Evolutionary conservation across 2,797 vertebrate genomes (phyloP).

Genomic region (Acipenser transmontanus): DNA sequence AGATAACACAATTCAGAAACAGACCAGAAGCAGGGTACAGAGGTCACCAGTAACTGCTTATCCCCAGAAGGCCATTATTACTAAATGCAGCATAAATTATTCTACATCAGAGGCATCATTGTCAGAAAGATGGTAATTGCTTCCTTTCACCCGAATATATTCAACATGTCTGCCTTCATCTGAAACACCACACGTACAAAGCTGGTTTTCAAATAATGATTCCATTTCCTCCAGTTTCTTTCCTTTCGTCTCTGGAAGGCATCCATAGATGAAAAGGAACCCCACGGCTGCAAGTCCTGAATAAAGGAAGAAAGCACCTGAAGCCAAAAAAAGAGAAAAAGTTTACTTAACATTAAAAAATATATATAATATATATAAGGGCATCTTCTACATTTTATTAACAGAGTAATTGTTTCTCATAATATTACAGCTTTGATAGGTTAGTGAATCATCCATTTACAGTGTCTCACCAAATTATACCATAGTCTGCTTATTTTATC

Average conservation of each 20-base stretch:
- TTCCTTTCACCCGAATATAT: slow-evolving; percentile 97
- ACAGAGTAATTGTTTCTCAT: no score
- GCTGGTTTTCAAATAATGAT: slow-evolving; percentile 82
- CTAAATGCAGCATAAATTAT: slow-evolving; percentile 53
- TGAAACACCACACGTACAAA: slow-evolving; percentile 83
- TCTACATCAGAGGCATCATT: slow-evolving; percentile 96
- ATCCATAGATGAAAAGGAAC: slow-evolving; percentile 84
- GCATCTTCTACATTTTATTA: no score
- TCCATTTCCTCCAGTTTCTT: slow-evolving; percentile 94
- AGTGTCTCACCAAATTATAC: no score
- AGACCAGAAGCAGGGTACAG: slow-evolving; percentile 63
- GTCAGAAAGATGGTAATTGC: slow-evolving; percentile 98
- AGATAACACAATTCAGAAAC: slow-evolving; percentile 50
- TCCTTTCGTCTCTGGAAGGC: slow-evolving; percentile 93
- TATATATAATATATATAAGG: no score
- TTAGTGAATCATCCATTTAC: no score
- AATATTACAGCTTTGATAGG: no score
- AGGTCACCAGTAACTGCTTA: slow-evolving; percentile 55
- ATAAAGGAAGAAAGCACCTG: slow-evolving; percentile 95
- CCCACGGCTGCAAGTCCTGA: slow-evolving; percentile 79
- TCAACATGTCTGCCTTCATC: slow-evolving; percentile 93
- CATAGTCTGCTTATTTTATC: no score
- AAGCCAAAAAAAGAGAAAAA: slow-evolving; percentile 25
- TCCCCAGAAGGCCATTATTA: slow-evolving; percentile 47
- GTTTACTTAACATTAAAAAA: no score